A percentile compares a stretch with the other conserved stretches of the same genome.
Conservation (phyloP, 2,797 vertebrate species). For the Ceryle rudis region DNA sequence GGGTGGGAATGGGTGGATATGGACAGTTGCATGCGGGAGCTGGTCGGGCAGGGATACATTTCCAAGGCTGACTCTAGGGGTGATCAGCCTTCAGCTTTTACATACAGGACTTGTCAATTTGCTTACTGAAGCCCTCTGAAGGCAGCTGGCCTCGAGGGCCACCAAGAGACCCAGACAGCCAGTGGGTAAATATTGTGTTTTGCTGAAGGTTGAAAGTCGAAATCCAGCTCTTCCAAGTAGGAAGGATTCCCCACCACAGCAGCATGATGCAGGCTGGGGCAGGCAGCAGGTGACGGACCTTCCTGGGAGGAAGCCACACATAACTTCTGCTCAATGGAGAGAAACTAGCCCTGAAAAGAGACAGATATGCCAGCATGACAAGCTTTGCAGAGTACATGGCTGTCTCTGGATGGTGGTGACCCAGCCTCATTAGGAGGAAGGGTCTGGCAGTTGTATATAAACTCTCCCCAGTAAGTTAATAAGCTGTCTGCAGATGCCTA, state of each 20-base stretch:
- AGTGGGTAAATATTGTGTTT: not conserved
- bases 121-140: not conserved
- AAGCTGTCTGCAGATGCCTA: not conserved
- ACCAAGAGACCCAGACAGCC: not conserved
- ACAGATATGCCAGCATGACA: not conserved
- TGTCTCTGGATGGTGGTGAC: not conserved
- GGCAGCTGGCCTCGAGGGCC: not conserved
- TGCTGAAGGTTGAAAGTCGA: not conserved
- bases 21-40: rapidly evolving
- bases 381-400: not conserved
- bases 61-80: conserved; percentile 50
- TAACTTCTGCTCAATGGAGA: not conserved
- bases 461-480: not conserved
- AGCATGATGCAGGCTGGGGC: not conserved
- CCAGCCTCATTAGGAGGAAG: rapidly evolving
- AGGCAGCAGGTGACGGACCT: not conserved
- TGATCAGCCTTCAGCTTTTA: conserved; percentile 61
- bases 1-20: not conserved
- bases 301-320: not conserved
- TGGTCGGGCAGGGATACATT: not conserved
- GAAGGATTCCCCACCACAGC: not conserved
- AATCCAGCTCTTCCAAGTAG: not conserved
- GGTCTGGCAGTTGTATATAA: not conserved
- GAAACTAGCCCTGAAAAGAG: not conserved
- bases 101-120: not conserved